Percentiles rank a stretch among this genome's conserved stretches.
Conservation (phyloP, 2,113 vertebrate species). For the Halcyon senegalensis region DNA sequence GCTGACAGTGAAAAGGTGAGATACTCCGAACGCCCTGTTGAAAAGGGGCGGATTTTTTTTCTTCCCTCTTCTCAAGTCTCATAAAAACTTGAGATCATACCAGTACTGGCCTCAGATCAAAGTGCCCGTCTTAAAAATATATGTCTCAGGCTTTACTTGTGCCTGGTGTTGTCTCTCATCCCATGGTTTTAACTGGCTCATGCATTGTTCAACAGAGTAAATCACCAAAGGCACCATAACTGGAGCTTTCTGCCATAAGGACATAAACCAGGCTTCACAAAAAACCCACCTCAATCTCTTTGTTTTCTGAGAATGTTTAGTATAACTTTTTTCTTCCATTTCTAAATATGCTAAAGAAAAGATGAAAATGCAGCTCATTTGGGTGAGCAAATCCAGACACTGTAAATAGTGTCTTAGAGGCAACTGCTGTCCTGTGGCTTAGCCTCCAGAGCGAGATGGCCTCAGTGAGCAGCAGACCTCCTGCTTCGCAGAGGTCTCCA, state of each 20-base stretch:
- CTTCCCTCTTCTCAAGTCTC: background rate
- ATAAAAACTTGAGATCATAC: background rate
- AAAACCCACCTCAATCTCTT: background rate
- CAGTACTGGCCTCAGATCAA: background rate
- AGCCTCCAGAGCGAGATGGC: background rate
- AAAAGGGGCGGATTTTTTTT: background rate
- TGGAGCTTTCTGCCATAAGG: background rate
- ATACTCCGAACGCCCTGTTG: background rate
- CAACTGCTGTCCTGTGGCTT: background rate
- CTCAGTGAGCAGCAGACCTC: background rate
- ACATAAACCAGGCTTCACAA: background rate
- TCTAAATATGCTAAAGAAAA: background rate
- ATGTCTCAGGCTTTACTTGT: background rate
- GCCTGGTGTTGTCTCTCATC: background rate
- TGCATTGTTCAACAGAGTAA: background rate
- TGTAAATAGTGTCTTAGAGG: background rate
- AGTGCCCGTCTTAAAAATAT: background rate
- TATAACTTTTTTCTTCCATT: background rate
- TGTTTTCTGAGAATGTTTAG: background rate
- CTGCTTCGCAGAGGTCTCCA: background rate
- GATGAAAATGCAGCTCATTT: background rate
- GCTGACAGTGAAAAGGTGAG: constrained; percentile 60
- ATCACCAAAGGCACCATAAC: background rate
- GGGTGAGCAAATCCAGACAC: background rate
- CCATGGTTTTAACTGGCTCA: background rate